Percentiles rank a stretch among this genome's conserved stretches.
Evolutionary conservation across 2,888 invertebrate genomes (phyloP).

Genomic region (Macaria notata): DNA sequence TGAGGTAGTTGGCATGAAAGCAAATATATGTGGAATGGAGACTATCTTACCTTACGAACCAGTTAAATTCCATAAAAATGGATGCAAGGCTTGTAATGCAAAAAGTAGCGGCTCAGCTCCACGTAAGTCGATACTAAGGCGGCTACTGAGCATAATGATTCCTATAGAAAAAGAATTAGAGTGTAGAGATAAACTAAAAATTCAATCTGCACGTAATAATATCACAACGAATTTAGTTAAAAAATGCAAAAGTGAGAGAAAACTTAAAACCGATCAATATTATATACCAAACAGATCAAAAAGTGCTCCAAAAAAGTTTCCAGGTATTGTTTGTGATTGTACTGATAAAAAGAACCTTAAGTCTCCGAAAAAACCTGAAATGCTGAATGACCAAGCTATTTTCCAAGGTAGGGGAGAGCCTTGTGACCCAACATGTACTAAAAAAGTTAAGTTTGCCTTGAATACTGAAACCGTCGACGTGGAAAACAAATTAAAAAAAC

Average conservation of each 20-base stretch:
- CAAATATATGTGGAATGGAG: not conserved
- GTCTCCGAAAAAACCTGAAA: too few relatives aligned
- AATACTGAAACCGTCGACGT: too few relatives aligned
- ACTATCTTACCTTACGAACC: constrained; percentile 4
- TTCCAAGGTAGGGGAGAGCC: too few relatives aligned
- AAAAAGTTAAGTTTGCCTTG: too few relatives aligned
- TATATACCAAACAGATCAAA: constrained; percentile 3
- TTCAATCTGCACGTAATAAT: not conserved
- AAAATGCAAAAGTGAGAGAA: constrained; percentile 6
- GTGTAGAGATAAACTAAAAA: not conserved
- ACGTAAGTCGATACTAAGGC: too few relatives aligned
- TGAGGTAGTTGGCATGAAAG: too few relatives aligned
- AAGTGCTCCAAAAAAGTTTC: constrained; percentile 3
- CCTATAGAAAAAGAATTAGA: not conserved
- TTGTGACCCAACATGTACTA: too few relatives aligned
- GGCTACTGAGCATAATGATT: not conserved
- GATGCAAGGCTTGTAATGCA: not conserved
- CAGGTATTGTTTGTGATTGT: too few relatives aligned
- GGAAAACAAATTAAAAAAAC: not conserved
- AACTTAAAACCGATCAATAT: not conserved
- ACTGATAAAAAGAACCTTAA: too few relatives aligned
- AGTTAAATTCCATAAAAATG: constrained; percentile 2
- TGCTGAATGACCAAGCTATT: too few relatives aligned
- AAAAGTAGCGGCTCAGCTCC: too few relatives aligned
- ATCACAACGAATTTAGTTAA: constrained; percentile 1